A percentile compares a stretch with the other conserved stretches of the same genome.
These are phyloP conservation scores for Mesaphorura yosii DNA, from an alignment of 1,140 invertebrate species.

Conservation along the genomic window DNA sequence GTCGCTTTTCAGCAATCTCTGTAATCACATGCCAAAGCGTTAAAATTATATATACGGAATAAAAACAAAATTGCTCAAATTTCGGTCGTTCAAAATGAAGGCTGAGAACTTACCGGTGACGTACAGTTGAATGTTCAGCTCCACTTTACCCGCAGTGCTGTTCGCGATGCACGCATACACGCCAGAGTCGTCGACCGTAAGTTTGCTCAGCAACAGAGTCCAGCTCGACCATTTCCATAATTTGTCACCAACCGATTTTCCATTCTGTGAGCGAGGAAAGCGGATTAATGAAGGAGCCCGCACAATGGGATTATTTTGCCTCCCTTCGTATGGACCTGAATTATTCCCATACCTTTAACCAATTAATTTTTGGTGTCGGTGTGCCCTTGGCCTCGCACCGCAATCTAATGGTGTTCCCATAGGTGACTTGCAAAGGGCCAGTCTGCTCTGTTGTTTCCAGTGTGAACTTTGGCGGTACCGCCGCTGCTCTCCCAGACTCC, in stretches of 20 bases:
- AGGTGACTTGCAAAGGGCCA: conserved; percentile 22
- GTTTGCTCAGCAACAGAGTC: conserved; percentile 22
- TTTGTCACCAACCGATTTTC: conserved; percentile 23
- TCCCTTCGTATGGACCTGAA: neutral
- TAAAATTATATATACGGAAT: no score
- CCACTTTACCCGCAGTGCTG: conserved; percentile 24
- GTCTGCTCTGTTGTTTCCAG: conserved; percentile 22
- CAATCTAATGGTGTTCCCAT: conserved; percentile 28
- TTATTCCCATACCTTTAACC: conserved; percentile 24
- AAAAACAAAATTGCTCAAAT: neutral
- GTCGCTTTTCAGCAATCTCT: conserved; percentile 27
- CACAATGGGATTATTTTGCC: neutral
- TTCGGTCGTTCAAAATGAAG: neutral
- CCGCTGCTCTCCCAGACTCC: neutral
- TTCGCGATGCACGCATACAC: conserved; percentile 25
- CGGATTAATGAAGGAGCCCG: neutral
- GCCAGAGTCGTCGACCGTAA: conserved; percentile 29
- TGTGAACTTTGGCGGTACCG: conserved; percentile 14
- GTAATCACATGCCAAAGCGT: no score
- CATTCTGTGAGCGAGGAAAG: conserved; percentile 20
- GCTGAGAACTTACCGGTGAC: conserved; percentile 26
- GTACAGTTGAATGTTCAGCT: conserved; percentile 21
- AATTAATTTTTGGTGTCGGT: conserved; percentile 24
- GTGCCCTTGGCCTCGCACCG: conserved; percentile 23
- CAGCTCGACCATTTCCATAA: conserved; percentile 22